Percentiles rank a stretch among this genome's conserved stretches.
phyloP scores from a whole-genome alignment of 2,888 invertebrate species.

The Mesochorus sp. region DNA sequence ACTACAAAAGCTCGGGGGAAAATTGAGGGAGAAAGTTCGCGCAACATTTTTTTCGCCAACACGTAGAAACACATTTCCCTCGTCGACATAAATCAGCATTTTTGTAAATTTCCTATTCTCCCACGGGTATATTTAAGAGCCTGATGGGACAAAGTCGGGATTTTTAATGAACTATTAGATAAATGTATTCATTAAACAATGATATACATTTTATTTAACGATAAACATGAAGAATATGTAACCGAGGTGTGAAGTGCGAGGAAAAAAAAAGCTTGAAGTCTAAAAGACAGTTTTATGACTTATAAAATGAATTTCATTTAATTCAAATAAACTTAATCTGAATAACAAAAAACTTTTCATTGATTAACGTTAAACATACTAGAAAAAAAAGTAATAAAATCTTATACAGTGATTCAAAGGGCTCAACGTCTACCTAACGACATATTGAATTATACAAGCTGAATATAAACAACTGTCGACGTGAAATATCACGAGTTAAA shows the following conservation, averaged over 20 bases:
- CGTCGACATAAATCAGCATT: conserved; percentile 58
- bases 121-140: too few species aligned
- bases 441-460: conserved; percentile 15
- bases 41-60: conserved; percentile 28
- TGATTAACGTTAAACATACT: background rate
- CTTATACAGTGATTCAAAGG: conserved; percentile 1
- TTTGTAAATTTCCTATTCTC: conserved; percentile 49
- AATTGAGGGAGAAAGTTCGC: conserved; percentile 18
- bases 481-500: conserved; percentile 30
- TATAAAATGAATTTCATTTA: too few species aligned
- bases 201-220: too few species aligned
- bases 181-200: too few species aligned
- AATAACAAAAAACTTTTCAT: background rate
- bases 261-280: too few species aligned
- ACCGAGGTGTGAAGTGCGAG: too few species aligned
- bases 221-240: too few species aligned
- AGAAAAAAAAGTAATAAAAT: background rate
- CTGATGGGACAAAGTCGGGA: too few species aligned
- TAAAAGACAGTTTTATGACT: too few species aligned
- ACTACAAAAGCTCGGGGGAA: background rate
- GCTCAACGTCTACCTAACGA: background rate
- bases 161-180: too few species aligned
- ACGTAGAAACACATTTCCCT: conserved; percentile 29
- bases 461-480: conserved; percentile 19
- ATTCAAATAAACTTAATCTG: background rate